phyloP scores from a whole-genome alignment of 2,113 vertebrate genomes.

The Ranitomeya imitator region DNA sequence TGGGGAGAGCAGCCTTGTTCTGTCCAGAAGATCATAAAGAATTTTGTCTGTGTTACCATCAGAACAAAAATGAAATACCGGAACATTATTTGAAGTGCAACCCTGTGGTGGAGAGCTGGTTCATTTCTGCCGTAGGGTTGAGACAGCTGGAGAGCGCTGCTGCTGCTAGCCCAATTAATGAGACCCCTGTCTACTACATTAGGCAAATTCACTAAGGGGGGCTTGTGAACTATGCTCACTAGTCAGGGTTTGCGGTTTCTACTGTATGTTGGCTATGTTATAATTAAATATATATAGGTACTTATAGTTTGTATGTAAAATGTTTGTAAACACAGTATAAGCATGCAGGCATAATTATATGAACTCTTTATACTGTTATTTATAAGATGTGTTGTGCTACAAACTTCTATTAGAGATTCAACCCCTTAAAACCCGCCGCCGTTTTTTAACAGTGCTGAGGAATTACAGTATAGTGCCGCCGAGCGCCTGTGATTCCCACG shows the following conservation, averaged over 20 bases:
- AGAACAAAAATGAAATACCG: background rate
- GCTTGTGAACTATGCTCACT: background rate
- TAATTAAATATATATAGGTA: background rate
- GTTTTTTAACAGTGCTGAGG: too few relatives aligned
- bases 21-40: conserved; percentile 16
- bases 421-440: too few relatives aligned
- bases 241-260: background rate
- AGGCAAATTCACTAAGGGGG: background rate
- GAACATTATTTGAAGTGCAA: conserved; percentile 16
- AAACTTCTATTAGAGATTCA: too few relatives aligned
- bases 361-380: too few relatives aligned
- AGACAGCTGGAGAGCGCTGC: background rate
- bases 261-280: background rate
- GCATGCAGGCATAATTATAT: too few relatives aligned
- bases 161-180: background rate
- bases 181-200: background rate
- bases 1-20: background rate
- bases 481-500: too few relatives aligned
- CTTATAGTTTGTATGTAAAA: background rate
- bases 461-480: too few relatives aligned
- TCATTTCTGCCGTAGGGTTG: background rate
- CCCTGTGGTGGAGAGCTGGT: conserved; percentile 12
- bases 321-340: too few relatives aligned
- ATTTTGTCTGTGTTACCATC: conserved; percentile 13
- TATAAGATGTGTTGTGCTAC: too few relatives aligned